Percentiles rank a stretch among this genome's conserved stretches.
Conservation (phyloP, 2,113 vertebrate species). For the Oncorhynchus clarkii region DNA sequence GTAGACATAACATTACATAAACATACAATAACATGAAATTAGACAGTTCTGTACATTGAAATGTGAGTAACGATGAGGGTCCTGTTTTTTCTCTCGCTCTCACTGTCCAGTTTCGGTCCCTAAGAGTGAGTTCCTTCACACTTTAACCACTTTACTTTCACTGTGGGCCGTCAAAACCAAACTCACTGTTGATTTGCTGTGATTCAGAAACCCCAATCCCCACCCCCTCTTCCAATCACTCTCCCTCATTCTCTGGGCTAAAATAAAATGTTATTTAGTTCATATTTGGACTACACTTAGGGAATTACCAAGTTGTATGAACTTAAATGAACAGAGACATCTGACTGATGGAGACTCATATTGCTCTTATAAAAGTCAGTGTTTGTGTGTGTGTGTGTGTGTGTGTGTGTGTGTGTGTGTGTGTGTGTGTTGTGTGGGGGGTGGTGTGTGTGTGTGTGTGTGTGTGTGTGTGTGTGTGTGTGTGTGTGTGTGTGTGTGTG, state of each 20-base stretch:
- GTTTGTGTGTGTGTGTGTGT: conserved; percentile 6
- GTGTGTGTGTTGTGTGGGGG: conserved; percentile 10
- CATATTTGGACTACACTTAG: not conserved
- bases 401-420: conserved; percentile 15
- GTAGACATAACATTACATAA: too few species aligned
- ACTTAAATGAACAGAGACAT: not conserved
- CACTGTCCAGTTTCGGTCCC: conserved; percentile 64
- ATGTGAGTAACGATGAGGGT: not conserved
- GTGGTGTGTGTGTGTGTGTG: conserved; percentile 11
- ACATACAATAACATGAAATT: too few species aligned
- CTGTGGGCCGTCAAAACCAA: conserved; percentile 41
- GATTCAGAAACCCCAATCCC: too few species aligned
- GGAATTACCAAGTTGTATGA: conserved; percentile 10
- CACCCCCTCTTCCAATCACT: not conserved
- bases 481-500: conserved; percentile 20
- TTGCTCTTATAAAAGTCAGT: not conserved
- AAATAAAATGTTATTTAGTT: not conserved
- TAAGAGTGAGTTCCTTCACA: conserved; percentile 59
- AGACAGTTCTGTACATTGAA: too few species aligned
- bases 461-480: not conserved
- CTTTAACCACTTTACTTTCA: conserved; percentile 68
- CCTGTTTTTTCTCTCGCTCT: conserved; percentile 36
- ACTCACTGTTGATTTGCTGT: conserved; percentile 33
- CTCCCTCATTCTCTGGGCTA: not conserved
- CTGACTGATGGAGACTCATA: conserved; percentile 19